These are phyloP conservation scores for Zoanthus sansibaricus DNA, from an alignment of 92 coral and sea anemone genomes.

Conservation along the genomic window DNA sequence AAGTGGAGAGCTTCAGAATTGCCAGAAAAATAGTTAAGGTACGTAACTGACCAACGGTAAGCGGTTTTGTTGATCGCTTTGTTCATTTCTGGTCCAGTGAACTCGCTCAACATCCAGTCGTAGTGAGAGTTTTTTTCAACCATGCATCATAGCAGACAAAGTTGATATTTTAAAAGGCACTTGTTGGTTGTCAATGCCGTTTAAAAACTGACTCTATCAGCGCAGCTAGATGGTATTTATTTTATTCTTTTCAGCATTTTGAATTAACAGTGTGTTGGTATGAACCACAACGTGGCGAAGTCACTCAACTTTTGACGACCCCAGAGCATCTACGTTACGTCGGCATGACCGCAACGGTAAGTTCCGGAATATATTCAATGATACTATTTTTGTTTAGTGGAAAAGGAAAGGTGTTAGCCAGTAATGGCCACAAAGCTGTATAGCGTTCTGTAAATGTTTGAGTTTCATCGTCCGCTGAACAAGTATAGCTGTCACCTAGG, in stretches of 20 bases:
- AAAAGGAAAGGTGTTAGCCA: conserved; percentile 5
- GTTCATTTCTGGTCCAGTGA: conserved; percentile 11
- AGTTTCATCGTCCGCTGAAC: neutral
- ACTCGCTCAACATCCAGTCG: conserved; percentile 22
- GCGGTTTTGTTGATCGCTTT: neutral
- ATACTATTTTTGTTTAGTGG: neutral
- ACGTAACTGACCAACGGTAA: neutral
- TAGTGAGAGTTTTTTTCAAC: conserved; percentile 12
- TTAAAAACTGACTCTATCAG: neutral
- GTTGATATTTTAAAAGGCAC: neutral
- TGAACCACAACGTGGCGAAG: conserved; percentile 20
- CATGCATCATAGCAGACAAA: neutral
- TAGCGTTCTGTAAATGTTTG: neutral
- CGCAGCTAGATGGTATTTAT: neutral
- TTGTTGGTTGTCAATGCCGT: neutral
- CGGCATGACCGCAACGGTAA: conserved; percentile 74
- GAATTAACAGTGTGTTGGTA: neutral
- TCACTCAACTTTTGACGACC: conserved; percentile 32
- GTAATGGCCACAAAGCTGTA: neutral
- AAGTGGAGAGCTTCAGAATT: neutral
- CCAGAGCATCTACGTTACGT: conserved; percentile 33
- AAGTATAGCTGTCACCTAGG: neutral
- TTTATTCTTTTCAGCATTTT: conserved; percentile 11
- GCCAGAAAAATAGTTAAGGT: neutral
- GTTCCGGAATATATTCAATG: conserved; percentile 45